A percentile compares a stretch with the other conserved stretches of the same genome.
Evolutionary conservation across 2,888 invertebrate genomes (phyloP).

Genomic region (Erebia ligea): DNA sequence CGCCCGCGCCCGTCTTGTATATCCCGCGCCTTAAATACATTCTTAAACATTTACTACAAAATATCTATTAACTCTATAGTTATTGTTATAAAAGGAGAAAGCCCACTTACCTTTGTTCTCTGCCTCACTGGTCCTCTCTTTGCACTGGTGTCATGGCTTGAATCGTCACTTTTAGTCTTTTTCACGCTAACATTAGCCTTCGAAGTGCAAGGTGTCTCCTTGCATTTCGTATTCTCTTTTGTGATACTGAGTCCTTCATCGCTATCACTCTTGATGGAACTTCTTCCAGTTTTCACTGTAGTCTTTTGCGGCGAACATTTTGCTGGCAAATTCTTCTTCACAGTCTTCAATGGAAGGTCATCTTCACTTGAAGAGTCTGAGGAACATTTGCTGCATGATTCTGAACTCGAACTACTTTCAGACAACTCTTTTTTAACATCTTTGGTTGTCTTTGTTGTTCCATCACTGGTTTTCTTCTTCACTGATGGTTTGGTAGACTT

Average conservation of each 20-base stretch:
- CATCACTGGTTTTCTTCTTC: slow-evolving; percentile 65
- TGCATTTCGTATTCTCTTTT: slow-evolving; percentile 61
- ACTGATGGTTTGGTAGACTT: slow-evolving; percentile 64
- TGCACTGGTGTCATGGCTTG: slow-evolving; percentile 50
- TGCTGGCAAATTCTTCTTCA: slow-evolving; percentile 64
- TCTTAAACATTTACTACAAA: too few relatives aligned
- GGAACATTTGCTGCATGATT: slow-evolving; percentile 78
- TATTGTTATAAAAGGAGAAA: neutral
- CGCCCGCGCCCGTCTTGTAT: too few relatives aligned
- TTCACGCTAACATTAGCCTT: slow-evolving; percentile 60
- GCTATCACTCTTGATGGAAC: slow-evolving; percentile 59
- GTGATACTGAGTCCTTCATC: slow-evolving; percentile 63
- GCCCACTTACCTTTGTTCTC: slow-evolving; percentile 68
- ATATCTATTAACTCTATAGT: too few relatives aligned
- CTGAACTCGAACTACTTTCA: slow-evolving; percentile 76
- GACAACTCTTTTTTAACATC: slow-evolving; percentile 55
- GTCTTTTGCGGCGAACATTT: slow-evolving; percentile 64
- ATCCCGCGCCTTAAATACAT: too few relatives aligned
- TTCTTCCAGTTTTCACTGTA: slow-evolving; percentile 54
- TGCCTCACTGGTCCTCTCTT: slow-evolving; percentile 71
- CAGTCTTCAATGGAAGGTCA: slow-evolving; percentile 71
- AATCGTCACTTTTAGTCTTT: slow-evolving; percentile 70
- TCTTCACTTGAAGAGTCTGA: slow-evolving; percentile 76
- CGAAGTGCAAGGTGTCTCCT: slow-evolving; percentile 64
- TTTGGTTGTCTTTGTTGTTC: slow-evolving; percentile 42